These are phyloP conservation scores for Platorchestia sp. DNA, from an alignment of 1,140 invertebrate genomes.

Conservation along the genomic window DNA sequence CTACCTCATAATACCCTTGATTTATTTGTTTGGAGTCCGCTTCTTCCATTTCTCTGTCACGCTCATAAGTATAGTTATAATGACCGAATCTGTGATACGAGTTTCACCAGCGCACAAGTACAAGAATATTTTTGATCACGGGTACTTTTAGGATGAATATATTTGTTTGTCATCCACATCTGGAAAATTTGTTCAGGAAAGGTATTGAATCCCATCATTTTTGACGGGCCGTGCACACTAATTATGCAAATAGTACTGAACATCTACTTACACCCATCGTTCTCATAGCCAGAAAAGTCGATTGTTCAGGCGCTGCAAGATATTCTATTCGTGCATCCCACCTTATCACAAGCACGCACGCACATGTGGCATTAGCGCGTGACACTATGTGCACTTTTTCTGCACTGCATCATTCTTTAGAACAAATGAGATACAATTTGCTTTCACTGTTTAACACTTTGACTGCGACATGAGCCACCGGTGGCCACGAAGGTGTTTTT, in stretches of 20 bases:
- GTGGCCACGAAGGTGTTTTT: too few species aligned
- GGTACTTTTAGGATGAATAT: too few species aligned
- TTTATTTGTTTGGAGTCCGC: too few species aligned
- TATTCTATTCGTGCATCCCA: background rate
- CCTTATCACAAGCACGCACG: background rate
- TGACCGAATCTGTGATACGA: too few species aligned
- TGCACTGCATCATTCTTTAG: background rate
- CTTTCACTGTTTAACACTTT: background rate
- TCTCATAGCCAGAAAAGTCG: background rate
- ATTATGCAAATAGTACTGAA: background rate
- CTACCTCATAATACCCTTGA: too few species aligned
- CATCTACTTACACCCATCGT: background rate
- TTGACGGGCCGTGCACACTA: background rate
- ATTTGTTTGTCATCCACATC: too few species aligned
- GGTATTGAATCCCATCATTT: background rate
- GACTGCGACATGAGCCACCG: too few species aligned
- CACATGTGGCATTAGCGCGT: background rate
- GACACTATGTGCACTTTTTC: background rate
- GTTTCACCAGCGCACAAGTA: too few species aligned
- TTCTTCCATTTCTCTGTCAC: too few species aligned
- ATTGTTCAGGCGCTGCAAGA: background rate
- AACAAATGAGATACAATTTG: background rate
- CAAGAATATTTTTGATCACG: too few species aligned
- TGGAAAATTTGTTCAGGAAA: too few species aligned
- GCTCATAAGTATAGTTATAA: too few species aligned